Evolutionary conservation across 2,113 vertebrate genomes (phyloP).

Genomic region (Strix uralensis): DNA sequence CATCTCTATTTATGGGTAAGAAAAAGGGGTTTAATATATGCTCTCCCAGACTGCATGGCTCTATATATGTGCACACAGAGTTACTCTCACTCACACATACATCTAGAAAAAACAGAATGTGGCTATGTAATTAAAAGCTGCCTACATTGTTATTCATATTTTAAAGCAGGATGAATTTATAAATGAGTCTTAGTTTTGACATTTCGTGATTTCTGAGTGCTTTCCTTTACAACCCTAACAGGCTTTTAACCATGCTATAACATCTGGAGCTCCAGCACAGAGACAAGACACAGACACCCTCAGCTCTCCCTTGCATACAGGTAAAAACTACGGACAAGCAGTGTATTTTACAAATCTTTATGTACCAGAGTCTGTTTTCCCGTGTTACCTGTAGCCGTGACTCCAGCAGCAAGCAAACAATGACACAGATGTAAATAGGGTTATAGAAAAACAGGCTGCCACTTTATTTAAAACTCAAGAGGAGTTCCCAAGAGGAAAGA

Average conservation of each 20-base stretch:
- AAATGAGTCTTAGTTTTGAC: not conserved
- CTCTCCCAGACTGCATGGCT: not conserved
- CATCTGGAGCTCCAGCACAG: not conserved
- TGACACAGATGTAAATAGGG: constrained; percentile 3
- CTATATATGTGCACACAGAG: not conserved
- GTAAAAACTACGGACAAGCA: not conserved
- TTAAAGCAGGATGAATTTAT: constrained; percentile 4
- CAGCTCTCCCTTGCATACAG: not conserved
- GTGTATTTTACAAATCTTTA: not conserved
- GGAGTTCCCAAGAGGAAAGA: not conserved
- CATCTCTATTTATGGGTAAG: constrained; percentile 56
- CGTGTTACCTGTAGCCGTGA: constrained; percentile 10
- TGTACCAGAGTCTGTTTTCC: not conserved
- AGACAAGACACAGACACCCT: not conserved
- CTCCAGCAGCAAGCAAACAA: constrained; percentile 17
- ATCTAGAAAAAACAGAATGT: not conserved
- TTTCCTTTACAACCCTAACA: not conserved
- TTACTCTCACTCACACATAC: not conserved
- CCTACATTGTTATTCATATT: not conserved
- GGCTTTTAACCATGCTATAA: not conserved
- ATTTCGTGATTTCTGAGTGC: not conserved
- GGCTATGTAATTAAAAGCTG: constrained; percentile 20
- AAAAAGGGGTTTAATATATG: constrained; percentile 30
- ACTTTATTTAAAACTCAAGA: not conserved
- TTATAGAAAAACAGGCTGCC: not conserved